Evolutionary conservation across 2,113 vertebrate genomes (phyloP), one percentile per base, ranked within the genome.

Genomic region (Camelus dromedarius): DNA sequence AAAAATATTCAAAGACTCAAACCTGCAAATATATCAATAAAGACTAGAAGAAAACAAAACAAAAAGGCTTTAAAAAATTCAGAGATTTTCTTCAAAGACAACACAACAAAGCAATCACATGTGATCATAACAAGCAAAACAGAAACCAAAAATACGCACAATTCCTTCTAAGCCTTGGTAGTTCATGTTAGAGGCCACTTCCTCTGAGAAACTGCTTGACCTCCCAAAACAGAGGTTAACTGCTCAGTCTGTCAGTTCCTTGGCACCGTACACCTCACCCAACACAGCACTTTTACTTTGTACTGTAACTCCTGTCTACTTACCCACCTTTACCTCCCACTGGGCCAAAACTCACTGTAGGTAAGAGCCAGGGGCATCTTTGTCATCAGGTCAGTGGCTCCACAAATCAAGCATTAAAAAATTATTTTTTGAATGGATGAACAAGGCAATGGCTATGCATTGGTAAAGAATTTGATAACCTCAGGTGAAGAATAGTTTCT

Each of bases 101-200:
- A 35, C 6, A 85, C 12, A 73, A 69, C 20, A 88, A 80, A 93
- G 26, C 56, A 84, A 85, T n/a, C 10, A n/a, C 54, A 46, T 32
- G 66, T 28, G 30, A 66, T 60, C 8, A 5, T 95, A 66, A 88
- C 18, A 96, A 80, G 35, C 67, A 42, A 93, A 93, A 96, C 0
- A 69, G n/a, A 94, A 92, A 66, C 73, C 26, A 56, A 96, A 93
- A 97, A 69, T 24, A 76, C 35, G 28, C 26, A 12, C 64, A 72
- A 38, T 70, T 73, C 50, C 32, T 91, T 14, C 28, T 38, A 91
- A 73, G 11, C 19, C n/a, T 50, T n/a, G 11, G 10, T 75, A 96
- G 54, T 96, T 96, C n/a, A 82, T 38, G 32, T 90, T n/a, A 93
- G 73, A 76, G 70, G 8, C 28, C 20, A 70, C 46, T 46, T 64